These are phyloP conservation scores for Tachyglossus aculeatus DNA, from an alignment of 2,797 vertebrate genomes.

Conservation along the genomic window DNA sequence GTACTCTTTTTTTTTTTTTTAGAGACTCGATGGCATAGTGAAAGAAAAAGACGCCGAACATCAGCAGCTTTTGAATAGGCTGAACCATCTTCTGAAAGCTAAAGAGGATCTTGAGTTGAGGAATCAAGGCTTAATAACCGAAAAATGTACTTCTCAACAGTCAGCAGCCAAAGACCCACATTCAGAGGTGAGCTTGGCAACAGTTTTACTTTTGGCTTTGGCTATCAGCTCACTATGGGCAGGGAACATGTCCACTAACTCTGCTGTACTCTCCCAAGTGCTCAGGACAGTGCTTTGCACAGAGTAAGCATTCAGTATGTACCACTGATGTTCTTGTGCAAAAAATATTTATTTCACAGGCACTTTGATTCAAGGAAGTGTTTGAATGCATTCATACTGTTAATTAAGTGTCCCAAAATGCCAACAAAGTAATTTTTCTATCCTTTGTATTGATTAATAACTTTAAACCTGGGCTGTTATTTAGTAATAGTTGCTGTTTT, in stretches of 20 bases:
- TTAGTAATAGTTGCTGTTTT: neutral
- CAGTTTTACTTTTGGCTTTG: neutral
- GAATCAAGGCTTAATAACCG: constrained; percentile 80
- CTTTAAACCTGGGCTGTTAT: neutral
- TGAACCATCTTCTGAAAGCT: constrained; percentile 80
- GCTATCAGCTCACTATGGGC: no score
- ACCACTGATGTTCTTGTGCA: neutral
- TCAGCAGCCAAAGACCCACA: constrained; percentile 82
- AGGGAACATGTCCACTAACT: no score
- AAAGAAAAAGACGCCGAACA: constrained; percentile 86
- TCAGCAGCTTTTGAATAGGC: constrained; percentile 81
- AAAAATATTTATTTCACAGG: neutral
- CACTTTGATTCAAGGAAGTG: neutral
- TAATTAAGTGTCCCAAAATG: neutral
- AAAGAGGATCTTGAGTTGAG: constrained; percentile 84
- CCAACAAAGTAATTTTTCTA: neutral
- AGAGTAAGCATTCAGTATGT: no score
- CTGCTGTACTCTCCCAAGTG: no score
- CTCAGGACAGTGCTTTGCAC: no score
- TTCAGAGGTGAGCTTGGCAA: constrained; percentile 77
- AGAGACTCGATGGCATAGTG: constrained; percentile 83
- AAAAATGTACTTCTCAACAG: constrained; percentile 81
- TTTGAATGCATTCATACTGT: neutral
- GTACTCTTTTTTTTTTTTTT: constrained; percentile 43
- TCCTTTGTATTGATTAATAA: neutral